Conservation (phyloP, 2,113 vertebrate genomes). For the Rhegmatorhina hoffmannsi region DNA sequence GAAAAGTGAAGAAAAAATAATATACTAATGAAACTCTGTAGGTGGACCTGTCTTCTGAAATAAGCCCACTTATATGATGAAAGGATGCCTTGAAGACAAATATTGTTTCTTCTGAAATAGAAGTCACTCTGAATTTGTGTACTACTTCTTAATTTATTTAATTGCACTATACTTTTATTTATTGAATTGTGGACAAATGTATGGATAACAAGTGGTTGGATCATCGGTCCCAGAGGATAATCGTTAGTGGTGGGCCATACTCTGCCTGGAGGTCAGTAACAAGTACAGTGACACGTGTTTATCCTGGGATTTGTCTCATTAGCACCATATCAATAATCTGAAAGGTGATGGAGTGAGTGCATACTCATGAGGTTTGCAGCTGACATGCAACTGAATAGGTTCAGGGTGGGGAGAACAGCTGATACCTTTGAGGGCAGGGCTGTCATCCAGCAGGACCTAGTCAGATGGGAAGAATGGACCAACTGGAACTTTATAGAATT, state of each 20-base stretch:
- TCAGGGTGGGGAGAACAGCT: not conserved
- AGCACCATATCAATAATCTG: not conserved
- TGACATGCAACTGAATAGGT: not conserved
- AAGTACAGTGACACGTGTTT: not conserved
- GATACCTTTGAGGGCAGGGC: not conserved
- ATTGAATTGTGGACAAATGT: not conserved
- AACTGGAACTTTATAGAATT: not conserved
- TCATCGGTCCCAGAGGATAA: not conserved
- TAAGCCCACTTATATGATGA: not conserved
- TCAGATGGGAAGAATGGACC: not conserved
- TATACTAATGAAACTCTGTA: not conserved
- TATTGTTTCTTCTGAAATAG: not conserved
- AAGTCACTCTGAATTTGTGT: not conserved
- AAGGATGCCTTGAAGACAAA: not conserved
- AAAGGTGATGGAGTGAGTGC: not conserved
- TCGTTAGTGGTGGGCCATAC: not conserved
- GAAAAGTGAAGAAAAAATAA: not conserved
- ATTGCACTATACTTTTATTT: not conserved
- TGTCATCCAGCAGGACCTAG: not conserved
- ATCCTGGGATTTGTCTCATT: not conserved
- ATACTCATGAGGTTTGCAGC: not conserved
- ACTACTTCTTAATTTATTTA: not conserved
- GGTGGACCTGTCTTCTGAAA: not conserved
- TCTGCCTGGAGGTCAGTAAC: not conserved
- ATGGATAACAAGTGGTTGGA: not conserved